Base-by-base conservation (phyloP, 2,113 vertebrate genomes). In the Caloenas nicobarica region DNA sequence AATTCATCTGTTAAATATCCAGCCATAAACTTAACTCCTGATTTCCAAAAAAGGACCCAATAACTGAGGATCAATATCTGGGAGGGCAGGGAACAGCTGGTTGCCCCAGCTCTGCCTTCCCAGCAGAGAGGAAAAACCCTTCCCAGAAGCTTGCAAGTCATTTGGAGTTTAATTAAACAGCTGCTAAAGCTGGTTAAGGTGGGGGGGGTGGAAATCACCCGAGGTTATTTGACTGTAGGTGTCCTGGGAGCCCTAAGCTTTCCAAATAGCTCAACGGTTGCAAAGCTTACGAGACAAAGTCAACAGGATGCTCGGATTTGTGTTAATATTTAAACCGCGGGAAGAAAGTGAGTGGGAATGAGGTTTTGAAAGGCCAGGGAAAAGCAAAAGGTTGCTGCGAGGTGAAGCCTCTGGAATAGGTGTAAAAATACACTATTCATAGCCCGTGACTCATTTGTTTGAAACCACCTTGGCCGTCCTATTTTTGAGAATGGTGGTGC, bases 101-200 rank as follows among this genome's bases (percentile, higher is more conserved):
- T 44, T 61, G 66, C 53, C 78, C 40, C 6, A 1, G 83, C 72
- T 86, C 77, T 85, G 60, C 33, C 77, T 79, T 93, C 86, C 88
- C 84, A 95, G 81, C 85, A 93, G 76, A 82, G 40, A 62, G 51
- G 86, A 66, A 91, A 89, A 89, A n/a, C 57, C 68, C 72, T 92
- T 86, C 88, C 95, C 93, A 93, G 84, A 93, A 94, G 81, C 9
- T 5, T 78, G 76, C n/a, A 3, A 74, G 58, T 91, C 40, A 81
- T 79, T 53, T 84, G 34, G 77, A 83, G 57, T 91, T 95, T 95
- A 97, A 96, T 96, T 91, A 95, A 96, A 94, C 86, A 95, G 88
- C 81, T 93, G 81, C 77, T 92, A 80, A 93, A 85, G 78, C 80
- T 91, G 0, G 1, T 16, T 38, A 90, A 46, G 44, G n/a, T n/a